Conservation (phyloP, 2,797 vertebrate genomes). For the Acipenser transmontanus region DNA sequence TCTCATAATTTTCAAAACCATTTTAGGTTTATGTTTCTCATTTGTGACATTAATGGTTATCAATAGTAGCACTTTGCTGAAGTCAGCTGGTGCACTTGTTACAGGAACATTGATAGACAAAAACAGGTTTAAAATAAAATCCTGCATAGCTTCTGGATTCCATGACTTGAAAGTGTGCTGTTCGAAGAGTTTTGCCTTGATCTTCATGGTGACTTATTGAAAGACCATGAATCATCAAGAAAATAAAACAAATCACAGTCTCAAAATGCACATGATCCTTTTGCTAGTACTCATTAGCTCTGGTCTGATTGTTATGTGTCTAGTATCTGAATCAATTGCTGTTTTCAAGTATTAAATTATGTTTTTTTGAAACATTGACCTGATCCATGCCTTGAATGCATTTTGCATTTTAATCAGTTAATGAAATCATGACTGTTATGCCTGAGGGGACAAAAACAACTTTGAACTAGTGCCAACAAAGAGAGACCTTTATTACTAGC, state of each 20-base stretch:
- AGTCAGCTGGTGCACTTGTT: slow-evolving; percentile 49
- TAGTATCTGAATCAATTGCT: not conserved
- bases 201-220: slow-evolving; percentile 30
- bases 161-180: slow-evolving; percentile 33
- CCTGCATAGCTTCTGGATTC: slow-evolving; percentile 27
- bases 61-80: slow-evolving; percentile 60
- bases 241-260: slow-evolving; percentile 31
- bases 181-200: slow-evolving; percentile 33
- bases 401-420: not conserved
- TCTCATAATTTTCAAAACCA: too few species aligned
- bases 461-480: not conserved
- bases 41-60: slow-evolving; percentile 52
- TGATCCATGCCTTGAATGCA: not conserved
- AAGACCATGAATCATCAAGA: slow-evolving; percentile 30
- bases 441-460: not conserved
- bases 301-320: too few species aligned
- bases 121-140: slow-evolving; percentile 40
- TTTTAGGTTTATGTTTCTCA: slow-evolving; percentile 31
- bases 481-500: not conserved
- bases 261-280: too few species aligned
- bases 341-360: slow-evolving; percentile 1
- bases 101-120: slow-evolving; percentile 24
- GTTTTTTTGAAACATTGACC: not conserved
- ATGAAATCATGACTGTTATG: not conserved
- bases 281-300: too few species aligned